phyloP scores from a whole-genome alignment of 1,140 invertebrate species.

The Cydia strobilella region DNA sequence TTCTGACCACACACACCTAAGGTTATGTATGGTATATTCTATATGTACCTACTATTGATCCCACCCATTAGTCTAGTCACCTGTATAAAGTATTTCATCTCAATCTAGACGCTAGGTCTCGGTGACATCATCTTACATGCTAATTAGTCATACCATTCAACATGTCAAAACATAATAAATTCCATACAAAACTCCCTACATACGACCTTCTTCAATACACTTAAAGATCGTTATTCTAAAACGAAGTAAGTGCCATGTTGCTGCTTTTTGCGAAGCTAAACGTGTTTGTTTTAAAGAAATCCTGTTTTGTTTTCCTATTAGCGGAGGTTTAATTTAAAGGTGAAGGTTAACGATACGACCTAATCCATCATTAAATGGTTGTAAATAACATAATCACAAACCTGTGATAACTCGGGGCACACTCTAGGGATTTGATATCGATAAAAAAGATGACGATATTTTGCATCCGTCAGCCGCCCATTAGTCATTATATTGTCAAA shows the following conservation, averaged over 20 bases:
- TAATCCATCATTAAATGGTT: slow-evolving; percentile 18
- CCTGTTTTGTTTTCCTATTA: slow-evolving; percentile 32
- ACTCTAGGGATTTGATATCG: too few species aligned
- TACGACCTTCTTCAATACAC: not conserved
- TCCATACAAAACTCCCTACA: not conserved
- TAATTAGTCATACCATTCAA: not conserved
- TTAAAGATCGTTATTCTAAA: not conserved
- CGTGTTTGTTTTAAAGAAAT: slow-evolving; percentile 21
- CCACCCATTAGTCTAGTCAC: not conserved
- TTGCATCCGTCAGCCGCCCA: too few species aligned
- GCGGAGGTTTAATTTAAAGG: slow-evolving; percentile 16
- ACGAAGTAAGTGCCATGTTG: not conserved
- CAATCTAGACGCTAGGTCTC: slow-evolving; percentile 8
- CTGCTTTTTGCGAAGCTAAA: slow-evolving; percentile 5
- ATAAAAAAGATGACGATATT: too few species aligned
- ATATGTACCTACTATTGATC: too few species aligned
- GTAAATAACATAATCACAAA: too few species aligned
- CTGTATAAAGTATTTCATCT: not conserved
- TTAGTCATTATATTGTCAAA: too few species aligned
- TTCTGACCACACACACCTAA: too few species aligned
- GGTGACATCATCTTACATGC: slow-evolving; percentile 26
- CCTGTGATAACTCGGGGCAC: too few species aligned
- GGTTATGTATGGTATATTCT: too few species aligned
- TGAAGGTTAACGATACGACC: not conserved
- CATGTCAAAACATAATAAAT: not conserved